Percentiles rank a stretch among this genome's conserved stretches.
phyloP scores from a whole-genome alignment of 2,113 vertebrate species.

The Thalassarche chlororhynchos region DNA sequence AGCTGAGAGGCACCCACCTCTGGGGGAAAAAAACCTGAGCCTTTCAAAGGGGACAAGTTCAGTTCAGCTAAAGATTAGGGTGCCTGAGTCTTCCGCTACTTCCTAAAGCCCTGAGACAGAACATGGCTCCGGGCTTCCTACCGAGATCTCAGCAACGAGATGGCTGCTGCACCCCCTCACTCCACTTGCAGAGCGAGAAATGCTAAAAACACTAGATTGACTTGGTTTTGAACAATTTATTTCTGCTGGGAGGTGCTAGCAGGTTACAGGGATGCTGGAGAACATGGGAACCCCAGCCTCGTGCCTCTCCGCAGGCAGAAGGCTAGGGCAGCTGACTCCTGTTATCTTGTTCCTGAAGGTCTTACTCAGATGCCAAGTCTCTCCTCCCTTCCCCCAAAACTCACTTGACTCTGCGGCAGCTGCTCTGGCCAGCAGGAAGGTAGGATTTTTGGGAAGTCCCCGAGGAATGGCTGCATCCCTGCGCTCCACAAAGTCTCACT shows the following conservation, averaged over 20 bases:
- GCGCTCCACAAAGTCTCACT: neutral
- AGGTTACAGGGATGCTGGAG: neutral
- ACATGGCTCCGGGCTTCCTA: neutral
- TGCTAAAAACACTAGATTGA: neutral
- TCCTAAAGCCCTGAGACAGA: neutral
- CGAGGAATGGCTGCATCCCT: neutral
- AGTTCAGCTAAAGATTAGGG: neutral
- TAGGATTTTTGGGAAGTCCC: neutral
- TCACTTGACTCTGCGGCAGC: neutral
- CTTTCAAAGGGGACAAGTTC: neutral
- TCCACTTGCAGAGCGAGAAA: neutral
- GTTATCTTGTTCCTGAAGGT: neutral
- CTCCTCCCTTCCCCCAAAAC: neutral
- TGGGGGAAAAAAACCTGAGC: neutral
- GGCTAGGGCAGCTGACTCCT: neutral
- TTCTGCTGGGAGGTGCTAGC: neutral
- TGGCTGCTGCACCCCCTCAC: neutral
- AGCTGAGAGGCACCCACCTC: neutral
- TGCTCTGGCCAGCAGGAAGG: neutral
- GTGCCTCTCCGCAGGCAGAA: neutral
- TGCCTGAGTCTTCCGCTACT: neutral
- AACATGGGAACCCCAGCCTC: neutral
- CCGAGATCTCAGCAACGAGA: neutral
- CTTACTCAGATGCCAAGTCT: neutral
- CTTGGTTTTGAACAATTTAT: neutral